A percentile compares a stretch with the other conserved stretches of the same genome.
Evolutionary conservation across 2,113 vertebrate species (phyloP).

Genomic region (Genyomyrus donnyi): DNA sequence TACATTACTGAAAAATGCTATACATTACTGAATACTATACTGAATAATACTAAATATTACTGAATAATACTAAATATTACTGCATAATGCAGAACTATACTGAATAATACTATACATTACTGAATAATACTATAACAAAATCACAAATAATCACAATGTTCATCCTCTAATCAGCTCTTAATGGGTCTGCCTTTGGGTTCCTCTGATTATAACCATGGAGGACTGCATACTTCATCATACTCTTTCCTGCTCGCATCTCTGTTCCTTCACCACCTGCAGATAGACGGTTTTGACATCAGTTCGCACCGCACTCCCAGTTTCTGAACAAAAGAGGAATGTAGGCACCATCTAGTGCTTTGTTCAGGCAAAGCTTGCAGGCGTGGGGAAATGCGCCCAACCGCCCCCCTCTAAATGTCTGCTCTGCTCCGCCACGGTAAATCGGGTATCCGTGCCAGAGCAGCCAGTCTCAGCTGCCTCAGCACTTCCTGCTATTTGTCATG

Average conservation of each 20-base stretch:
- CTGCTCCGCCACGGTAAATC: neutral
- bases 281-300: neutral
- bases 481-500: neutral
- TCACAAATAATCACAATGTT: neutral
- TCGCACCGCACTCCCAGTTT: conserved; percentile 32
- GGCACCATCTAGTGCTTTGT: conserved; percentile 75
- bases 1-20: neutral
- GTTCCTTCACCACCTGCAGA: neutral
- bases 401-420: neutral
- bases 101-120: neutral
- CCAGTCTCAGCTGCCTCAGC: neutral
- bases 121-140: neutral
- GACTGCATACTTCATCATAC: neutral
- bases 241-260: neutral
- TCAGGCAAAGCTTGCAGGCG: conserved; percentile 50
- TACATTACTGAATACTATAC: neutral
- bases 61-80: neutral
- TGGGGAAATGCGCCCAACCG: neutral
- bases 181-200: neutral
- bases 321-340: conserved; percentile 59
- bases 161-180: neutral
- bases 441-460: neutral
- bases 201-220: neutral
- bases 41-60: neutral
- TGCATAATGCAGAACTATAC: neutral